Base-by-base conservation (phyloP, 2,888 invertebrate genomes). In the Caradrina kadenii region DNA sequence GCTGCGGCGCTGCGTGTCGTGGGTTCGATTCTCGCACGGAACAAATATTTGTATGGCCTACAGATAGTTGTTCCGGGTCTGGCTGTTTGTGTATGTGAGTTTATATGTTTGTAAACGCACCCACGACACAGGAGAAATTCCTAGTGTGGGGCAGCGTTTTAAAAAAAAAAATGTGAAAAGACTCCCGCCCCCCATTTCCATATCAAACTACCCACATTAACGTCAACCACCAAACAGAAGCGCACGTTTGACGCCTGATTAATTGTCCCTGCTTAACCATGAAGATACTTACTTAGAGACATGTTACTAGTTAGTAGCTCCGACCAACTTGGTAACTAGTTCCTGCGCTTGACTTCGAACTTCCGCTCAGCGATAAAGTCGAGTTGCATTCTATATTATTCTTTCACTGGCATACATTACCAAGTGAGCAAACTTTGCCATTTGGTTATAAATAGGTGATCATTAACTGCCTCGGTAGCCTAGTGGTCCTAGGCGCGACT, bases 251-350 rank as follows among this genome's bases (percentile, higher is more conserved):
- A 39, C 69, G 69, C 55, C 61, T 69, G 69, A 65, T 76, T 73
- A 69, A 80, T 69, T 76, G 65, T 73, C 31, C 63, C 54, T 65
- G 55, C 69, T 66, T 80, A 71, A 56, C 54, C 62, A 55, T 65
- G 69, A 66, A 59, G 76, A 73, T 62, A 76, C 70, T 66, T 73
- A 69, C 68, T 79, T 60, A 68, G 73, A 62, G 80, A 79, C 70
- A 79, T 79, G 67, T 76, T 63, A 53, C 62, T 68, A 62, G 77
- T 80, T 60, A 76, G 73, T 73, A 39, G 49, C 52, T 58, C 21
- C 55, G 67, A 62, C 35, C 48, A 69, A 82, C 60, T 81, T 76
- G 55, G 52, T 66, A 79, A 79, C 69, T 62, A 76, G 80, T 79
- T 73, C 48, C 62, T 21, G 61, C 63, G 62, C 72, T 69, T 76